Conservation (phyloP, 1,140 invertebrate genomes). For the Drosophila oshimai region DNA sequence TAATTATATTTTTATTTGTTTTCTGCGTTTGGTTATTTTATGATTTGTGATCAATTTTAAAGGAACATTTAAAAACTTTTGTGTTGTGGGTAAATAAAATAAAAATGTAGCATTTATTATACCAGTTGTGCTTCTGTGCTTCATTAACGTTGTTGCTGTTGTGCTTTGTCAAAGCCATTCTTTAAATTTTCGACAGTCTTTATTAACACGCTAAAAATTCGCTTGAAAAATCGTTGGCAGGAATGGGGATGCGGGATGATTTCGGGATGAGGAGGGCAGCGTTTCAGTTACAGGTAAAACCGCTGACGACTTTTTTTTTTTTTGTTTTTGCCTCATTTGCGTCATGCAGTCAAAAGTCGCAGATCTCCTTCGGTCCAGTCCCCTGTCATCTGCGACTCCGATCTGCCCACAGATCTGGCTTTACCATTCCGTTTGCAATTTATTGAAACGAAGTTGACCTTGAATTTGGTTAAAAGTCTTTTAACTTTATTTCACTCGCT, state of each 20-base stretch:
- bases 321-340: conserved; percentile 60
- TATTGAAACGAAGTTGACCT: conserved; percentile 80
- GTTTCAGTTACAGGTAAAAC: conserved; percentile 71
- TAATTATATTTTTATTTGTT: neutral
- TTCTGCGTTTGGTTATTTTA: conserved; percentile 5
- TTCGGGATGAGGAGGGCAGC: neutral
- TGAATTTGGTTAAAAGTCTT: conserved; percentile 79
- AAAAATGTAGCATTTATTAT: conserved; percentile 59
- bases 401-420: conserved; percentile 21
- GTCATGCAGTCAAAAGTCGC: conserved; percentile 62
- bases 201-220: conserved; percentile 63
- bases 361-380: conserved; percentile 19
- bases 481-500: conserved; percentile 73
- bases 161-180: conserved; percentile 65
- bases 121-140: conserved; percentile 55
- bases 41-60: conserved; percentile 3
- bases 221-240: conserved; percentile 45
- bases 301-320: conserved; percentile 17
- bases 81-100: conserved; percentile 36
- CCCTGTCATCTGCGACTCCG: conserved; percentile 21
- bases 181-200: conserved; percentile 72
- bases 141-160: conserved; percentile 33
- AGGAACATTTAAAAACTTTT: conserved; percentile 16
- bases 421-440: conserved; percentile 71
- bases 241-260: neutral